Conservation (phyloP, 2,888 invertebrate genomes). For the Hirtodrosophila confusa region DNA sequence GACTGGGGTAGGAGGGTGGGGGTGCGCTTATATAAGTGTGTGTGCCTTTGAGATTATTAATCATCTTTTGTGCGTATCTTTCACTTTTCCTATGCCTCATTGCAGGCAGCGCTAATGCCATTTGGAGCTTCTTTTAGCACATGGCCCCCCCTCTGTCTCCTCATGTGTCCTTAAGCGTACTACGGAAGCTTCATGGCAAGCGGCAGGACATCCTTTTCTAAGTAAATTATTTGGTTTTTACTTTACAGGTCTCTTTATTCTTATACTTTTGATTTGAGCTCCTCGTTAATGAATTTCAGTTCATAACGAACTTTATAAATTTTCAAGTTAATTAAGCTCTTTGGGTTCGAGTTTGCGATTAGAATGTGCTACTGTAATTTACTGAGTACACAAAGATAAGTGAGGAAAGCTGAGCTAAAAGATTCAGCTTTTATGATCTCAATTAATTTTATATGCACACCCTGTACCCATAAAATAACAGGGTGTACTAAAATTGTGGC, state of each 20-base stretch:
- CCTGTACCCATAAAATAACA: no score
- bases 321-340: conserved; percentile 83
- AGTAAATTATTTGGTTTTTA: conserved; percentile 49
- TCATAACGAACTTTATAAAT: conserved; percentile 81
- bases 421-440: no score
- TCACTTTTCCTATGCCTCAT: conserved; percentile 73
- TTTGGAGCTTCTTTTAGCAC: conserved; percentile 57
- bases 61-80: conserved; percentile 81
- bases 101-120: conserved; percentile 42
- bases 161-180: background rate
- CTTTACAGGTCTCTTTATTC: conserved; percentile 34
- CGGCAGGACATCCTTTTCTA: conserved; percentile 65
- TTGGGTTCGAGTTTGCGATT: conserved; percentile 33
- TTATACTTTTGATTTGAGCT: conserved; percentile 14
- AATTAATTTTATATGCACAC: no score
- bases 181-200: conserved; percentile 24
- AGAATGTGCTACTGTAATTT: conserved; percentile 18
- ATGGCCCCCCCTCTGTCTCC: background rate
- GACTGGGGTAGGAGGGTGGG: background rate
- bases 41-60: conserved; percentile 76
- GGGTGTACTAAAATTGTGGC: no score
- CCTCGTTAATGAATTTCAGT: conserved; percentile 66
- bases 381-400: background rate
- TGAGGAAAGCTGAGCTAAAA: no score
- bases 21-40: conserved; percentile 16